These are phyloP conservation scores for Nematostella vectensis DNA, from an alignment of 92 coral and sea anemone species.

Conservation along the genomic window DNA sequence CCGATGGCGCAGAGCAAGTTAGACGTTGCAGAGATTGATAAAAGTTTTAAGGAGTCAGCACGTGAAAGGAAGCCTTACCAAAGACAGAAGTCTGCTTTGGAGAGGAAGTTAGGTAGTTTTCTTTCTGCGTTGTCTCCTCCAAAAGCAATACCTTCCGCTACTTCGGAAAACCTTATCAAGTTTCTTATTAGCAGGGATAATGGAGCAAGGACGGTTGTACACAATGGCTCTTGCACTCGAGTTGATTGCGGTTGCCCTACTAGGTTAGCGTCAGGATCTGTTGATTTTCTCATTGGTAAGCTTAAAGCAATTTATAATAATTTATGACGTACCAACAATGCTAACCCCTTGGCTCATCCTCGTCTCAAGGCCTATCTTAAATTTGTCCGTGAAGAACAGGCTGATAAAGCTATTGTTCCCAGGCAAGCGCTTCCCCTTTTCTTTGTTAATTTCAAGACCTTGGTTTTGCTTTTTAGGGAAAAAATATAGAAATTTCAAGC, in stretches of 20 bases:
- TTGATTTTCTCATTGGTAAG: constrained; percentile 5
- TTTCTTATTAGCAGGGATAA: constrained; percentile 24
- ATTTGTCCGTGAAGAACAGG: constrained; percentile 23
- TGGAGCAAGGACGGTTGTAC: constrained; percentile 8
- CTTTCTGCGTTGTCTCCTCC: constrained; percentile 12
- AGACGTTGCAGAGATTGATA: background rate
- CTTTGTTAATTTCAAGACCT: constrained; percentile 9
- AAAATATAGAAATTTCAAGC: constrained; percentile 1
- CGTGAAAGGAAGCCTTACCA: constrained; percentile 20
- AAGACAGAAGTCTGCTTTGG: constrained; percentile 32
- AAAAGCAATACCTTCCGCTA: constrained; percentile 6
- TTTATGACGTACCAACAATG: background rate
- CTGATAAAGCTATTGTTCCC: constrained; percentile 14
- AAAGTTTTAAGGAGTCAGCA: constrained; percentile 1
- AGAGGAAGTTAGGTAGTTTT: constrained; percentile 11
- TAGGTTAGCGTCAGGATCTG: constrained; percentile 11
- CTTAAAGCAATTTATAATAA: constrained; percentile 20
- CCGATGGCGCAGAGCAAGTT: background rate
- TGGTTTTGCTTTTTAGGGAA: constrained; percentile 3
- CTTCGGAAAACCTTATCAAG: constrained; percentile 30
- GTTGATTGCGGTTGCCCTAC: constrained; percentile 1
- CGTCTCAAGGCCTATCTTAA: constrained; percentile 10
- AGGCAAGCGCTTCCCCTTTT: constrained; percentile 15
- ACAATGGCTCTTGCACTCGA: constrained; percentile 1
- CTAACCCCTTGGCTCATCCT: background rate